phyloP scores from a whole-genome alignment of 2,888 invertebrate genomes.

The Xestia c-nigrum region DNA sequence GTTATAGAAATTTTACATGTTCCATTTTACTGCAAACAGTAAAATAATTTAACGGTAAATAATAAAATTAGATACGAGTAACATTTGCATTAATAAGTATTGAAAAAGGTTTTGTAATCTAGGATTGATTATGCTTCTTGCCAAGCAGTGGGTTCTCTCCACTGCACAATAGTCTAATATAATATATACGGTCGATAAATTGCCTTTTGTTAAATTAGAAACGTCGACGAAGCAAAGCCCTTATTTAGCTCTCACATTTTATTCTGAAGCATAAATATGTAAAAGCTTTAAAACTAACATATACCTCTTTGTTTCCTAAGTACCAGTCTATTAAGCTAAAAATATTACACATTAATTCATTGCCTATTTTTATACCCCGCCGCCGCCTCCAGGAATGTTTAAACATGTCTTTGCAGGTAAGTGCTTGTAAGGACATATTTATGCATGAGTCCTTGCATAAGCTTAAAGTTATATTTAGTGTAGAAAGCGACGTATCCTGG shows the following conservation, averaged over 20 bases:
- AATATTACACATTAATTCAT: constrained; percentile 20
- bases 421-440: constrained; percentile 50
- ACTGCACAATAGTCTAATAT: neutral
- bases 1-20: neutral
- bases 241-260: neutral
- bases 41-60: too few species aligned
- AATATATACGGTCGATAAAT: neutral
- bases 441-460: constrained; percentile 51
- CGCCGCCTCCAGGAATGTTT: constrained; percentile 31
- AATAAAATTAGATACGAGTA: too few species aligned
- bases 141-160: too few species aligned
- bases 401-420: constrained; percentile 37
- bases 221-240: too few species aligned
- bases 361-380: constrained; percentile 25
- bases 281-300: neutral
- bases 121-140: too few species aligned
- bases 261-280: neutral
- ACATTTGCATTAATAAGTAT: too few species aligned
- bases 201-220: neutral
- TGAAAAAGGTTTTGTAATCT: too few species aligned
- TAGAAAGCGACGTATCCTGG: constrained; percentile 57
- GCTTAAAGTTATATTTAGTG: constrained; percentile 58
- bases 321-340: neutral
- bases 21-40: neutral
- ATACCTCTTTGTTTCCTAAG: neutral